A percentile compares a stretch with the other conserved stretches of the same genome.
These are phyloP conservation scores for Nesometra sesokonis DNA, from an alignment of 35 echinoderm and acorn worm species.

Conservation along the genomic window DNA sequence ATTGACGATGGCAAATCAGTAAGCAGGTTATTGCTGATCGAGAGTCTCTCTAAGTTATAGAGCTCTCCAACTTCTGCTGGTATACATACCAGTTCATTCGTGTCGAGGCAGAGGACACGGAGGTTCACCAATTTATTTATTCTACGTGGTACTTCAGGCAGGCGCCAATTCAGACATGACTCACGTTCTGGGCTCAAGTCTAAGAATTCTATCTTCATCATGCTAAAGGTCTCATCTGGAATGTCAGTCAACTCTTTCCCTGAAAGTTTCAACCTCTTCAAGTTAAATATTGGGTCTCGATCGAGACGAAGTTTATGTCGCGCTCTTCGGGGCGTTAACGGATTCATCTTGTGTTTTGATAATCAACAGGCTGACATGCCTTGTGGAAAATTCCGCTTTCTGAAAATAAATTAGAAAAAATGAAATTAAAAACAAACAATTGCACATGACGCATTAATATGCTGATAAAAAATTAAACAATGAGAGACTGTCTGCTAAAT, in stretches of 20 bases:
- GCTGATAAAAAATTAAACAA: too few relatives aligned
- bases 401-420: too few relatives aligned
- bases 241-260: slow-evolving; percentile 54
- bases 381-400: too few relatives aligned
- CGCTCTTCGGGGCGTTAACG: background rate
- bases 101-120: slow-evolving; percentile 70
- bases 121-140: slow-evolving; percentile 47
- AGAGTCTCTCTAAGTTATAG: slow-evolving; percentile 60
- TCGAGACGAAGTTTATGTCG: slow-evolving; percentile 39
- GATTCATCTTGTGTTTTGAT: background rate
- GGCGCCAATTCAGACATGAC: slow-evolving; percentile 44
- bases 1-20: slow-evolving; percentile 55
- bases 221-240: slow-evolving; percentile 42
- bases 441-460: too few relatives aligned
- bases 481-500: too few relatives aligned
- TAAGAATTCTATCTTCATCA: slow-evolving; percentile 61
- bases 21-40: slow-evolving; percentile 85
- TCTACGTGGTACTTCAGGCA: slow-evolving; percentile 34
- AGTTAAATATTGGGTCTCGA: slow-evolving; percentile 43
- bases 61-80: slow-evolving; percentile 49
- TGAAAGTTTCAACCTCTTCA: slow-evolving; percentile 60
- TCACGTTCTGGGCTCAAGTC: slow-evolving; percentile 75
- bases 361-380: too few relatives aligned
- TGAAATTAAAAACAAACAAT: too few relatives aligned
- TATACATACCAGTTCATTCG: slow-evolving; percentile 63